A percentile compares a stretch with the other conserved stretches of the same genome.
Evolutionary conservation across 2,888 invertebrate genomes (phyloP).

Genomic region (Drosophila putrida): DNA sequence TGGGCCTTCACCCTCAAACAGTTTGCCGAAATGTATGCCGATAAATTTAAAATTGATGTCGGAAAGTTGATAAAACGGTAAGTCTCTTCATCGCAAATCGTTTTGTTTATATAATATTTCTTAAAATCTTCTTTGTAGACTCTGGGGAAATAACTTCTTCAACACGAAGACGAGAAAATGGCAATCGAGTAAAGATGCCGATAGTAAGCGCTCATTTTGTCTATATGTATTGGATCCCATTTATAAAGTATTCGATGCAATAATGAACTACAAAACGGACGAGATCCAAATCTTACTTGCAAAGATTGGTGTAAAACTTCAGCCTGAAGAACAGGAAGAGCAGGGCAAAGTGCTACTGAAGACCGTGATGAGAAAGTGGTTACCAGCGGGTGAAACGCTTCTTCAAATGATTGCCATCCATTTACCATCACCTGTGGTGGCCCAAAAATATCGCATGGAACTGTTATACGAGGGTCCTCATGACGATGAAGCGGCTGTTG

Average conservation of each 20-base stretch:
- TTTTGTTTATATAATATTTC: background rate
- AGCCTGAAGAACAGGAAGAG: conserved; percentile 97
- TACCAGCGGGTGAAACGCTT: conserved; percentile 99
- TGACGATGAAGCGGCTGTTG: conserved; percentile 97
- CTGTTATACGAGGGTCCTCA: conserved; percentile 99
- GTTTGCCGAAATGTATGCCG: conserved; percentile 99
- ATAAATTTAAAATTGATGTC: conserved; percentile 99
- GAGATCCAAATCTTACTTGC: conserved; percentile 94
- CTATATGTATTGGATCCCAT: conserved; percentile 99
- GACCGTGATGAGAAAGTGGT: conserved; percentile 99
- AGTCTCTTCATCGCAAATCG: conserved; percentile 44
- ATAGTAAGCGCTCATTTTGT: conserved; percentile 98
- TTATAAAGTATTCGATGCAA: conserved; percentile 94
- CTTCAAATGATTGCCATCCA: conserved; percentile 99
- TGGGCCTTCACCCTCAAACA: conserved; percentile 99
- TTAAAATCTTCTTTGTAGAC: conserved; percentile 69
- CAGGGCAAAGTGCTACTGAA: conserved; percentile 98
- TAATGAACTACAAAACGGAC: conserved; percentile 98
- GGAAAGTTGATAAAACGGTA: conserved; percentile 97
- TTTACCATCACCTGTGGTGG: conserved; percentile 98
- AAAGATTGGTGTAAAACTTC: conserved; percentile 96
- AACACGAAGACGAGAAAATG: conserved; percentile 99
- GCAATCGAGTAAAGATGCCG: conserved; percentile 95
- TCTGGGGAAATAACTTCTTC: conserved; percentile 99
- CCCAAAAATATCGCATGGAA: conserved; percentile 99